Percentiles rank a stretch among this genome's conserved stretches.
Evolutionary conservation across 1,140 invertebrate species (phyloP).

Genomic region (Drosophila virilis): DNA sequence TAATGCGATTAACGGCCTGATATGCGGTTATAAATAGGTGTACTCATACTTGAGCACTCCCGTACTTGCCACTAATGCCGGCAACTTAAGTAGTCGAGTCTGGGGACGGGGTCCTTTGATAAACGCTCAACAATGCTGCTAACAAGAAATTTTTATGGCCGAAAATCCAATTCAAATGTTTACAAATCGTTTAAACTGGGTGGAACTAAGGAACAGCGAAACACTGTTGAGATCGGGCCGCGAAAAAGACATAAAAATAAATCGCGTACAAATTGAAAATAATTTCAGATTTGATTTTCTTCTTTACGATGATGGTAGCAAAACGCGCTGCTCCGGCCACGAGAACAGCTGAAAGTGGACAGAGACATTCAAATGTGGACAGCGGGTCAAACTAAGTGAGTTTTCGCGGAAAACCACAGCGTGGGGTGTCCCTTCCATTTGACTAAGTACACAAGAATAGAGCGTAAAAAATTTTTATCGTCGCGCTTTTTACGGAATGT

Average conservation of each 20-base stretch:
- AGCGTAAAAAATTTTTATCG: slow-evolving; percentile 83
- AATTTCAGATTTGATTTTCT: slow-evolving; percentile 84
- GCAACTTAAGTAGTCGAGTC: slow-evolving; percentile 48
- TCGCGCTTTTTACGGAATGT: slow-evolving; percentile 83
- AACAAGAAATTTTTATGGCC: slow-evolving; percentile 78
- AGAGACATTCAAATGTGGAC: slow-evolving; percentile 74
- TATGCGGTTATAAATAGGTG: slow-evolving; percentile 64
- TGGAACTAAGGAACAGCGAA: slow-evolving; percentile 15
- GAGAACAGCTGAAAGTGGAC: slow-evolving; percentile 54
- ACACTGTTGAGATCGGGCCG: slow-evolving; percentile 21
- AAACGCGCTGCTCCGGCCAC: slow-evolving; percentile 2
- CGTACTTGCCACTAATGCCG: slow-evolving; percentile 57
- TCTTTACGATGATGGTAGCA: slow-evolving; percentile 65
- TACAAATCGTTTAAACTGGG: slow-evolving; percentile 79
- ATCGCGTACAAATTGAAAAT: slow-evolving; percentile 84
- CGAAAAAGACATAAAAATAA: slow-evolving; percentile 82
- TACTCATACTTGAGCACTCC: slow-evolving; percentile 45
- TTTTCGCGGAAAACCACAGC: slow-evolving; percentile 10
- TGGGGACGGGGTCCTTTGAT: slow-evolving; percentile 52
- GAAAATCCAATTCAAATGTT: slow-evolving; percentile 83
- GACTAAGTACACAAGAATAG: slow-evolving; percentile 81
- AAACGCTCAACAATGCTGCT: slow-evolving; percentile 65
- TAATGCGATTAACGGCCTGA: slow-evolving; percentile 70
- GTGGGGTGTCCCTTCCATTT: slow-evolving; percentile 64
- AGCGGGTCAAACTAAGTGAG: slow-evolving; percentile 65